Conservation (phyloP, 2,113 vertebrate genomes). For the Dendrocopos noguchii region DNA sequence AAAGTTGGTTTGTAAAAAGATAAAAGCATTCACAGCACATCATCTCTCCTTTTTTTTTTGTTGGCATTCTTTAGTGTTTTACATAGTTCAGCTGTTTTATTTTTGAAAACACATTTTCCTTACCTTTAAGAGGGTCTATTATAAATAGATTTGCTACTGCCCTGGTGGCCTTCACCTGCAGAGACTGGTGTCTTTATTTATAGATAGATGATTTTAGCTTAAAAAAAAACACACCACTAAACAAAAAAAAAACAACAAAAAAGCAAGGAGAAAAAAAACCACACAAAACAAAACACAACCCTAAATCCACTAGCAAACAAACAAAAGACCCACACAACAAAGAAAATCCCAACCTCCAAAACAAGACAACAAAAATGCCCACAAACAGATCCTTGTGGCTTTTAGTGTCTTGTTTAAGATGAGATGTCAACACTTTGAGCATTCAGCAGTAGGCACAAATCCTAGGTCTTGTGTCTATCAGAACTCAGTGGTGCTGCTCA, state of each 20-base stretch:
- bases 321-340: too few relatives aligned
- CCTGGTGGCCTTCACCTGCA: not conserved
- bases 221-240: not conserved
- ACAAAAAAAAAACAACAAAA: not conserved
- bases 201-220: not conserved
- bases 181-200: not conserved
- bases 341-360: too few relatives aligned
- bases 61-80: not conserved
- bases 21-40: not conserved
- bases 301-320: too few relatives aligned
- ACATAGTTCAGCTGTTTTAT: not conserved
- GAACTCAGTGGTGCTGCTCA: not conserved
- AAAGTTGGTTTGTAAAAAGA: not conserved
- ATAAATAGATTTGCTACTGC: not conserved
- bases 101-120: not conserved
- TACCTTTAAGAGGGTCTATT: not conserved
- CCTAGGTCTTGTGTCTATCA: not conserved
- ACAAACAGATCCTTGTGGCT: fast-evolving
- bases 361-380: not conserved
- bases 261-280: too few relatives aligned
- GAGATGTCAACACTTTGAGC: not conserved
- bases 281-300: too few relatives aligned
- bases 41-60: not conserved
- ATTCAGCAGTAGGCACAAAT: not conserved
- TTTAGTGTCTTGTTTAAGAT: not conserved